Evolutionary conservation across 2,797 vertebrate species (phyloP), one percentile per base, ranked within the genome.

Genomic region (Periparus ater): DNA sequence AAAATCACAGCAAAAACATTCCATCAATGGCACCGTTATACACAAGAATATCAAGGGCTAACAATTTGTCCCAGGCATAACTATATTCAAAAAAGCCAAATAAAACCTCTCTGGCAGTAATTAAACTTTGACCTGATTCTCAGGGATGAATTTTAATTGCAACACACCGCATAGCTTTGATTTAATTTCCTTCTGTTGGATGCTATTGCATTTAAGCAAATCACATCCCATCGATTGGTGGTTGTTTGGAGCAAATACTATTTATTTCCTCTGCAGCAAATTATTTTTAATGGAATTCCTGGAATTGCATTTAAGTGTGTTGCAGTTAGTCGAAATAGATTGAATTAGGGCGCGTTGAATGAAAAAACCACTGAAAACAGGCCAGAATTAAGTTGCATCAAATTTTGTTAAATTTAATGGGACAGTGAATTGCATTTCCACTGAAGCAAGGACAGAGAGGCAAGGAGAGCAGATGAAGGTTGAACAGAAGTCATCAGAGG

Each of bases 251-350:
- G 75, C 8, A 9, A 80, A 74, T 44, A 68, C 54, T 82, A 55
- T 94, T 94, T 92, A 54, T 91, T 95, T 94, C 91, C 66, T 89
- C 81, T 62, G 65, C 87, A 92, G 65, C 87, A 83, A 96, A 93
- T 93, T 85, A 80, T 94, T 95, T 95, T 88, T 80, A 96, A 96
- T 96, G 93, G 86, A 94, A 96, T 94, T 92, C 89, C 78, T 88
- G 68, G 72, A 91, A 96, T 44, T 94, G 81, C 91, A 85, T 94
- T 89, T 91, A 80, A 83, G 57, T 75, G 72, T 54, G 63, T 65
- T 89, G 93, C 81, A 93, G 79, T 92, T 93, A 85, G 92, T 85
- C 0, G 5, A 89, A 95, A 93, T 22, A 61, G 94, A 95, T 96
- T 91, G 91, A 96, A 95, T 93, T 89, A 95, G 87, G 91, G 68